Conservation (phyloP, 2,888 invertebrate genomes). For the Coelinius sp. region DNA sequence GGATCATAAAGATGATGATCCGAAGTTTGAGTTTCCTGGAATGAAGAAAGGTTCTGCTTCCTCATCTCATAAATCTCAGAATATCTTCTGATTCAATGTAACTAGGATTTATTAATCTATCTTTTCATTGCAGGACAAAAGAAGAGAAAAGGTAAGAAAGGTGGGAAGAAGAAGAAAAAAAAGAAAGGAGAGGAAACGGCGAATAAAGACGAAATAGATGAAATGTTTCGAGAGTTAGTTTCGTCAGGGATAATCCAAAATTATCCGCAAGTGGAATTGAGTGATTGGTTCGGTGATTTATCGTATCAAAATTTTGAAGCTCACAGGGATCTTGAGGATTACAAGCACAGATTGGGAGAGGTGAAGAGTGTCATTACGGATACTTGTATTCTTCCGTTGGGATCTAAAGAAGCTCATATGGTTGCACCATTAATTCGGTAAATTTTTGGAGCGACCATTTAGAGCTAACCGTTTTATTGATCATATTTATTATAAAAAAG, state of each 20-base stretch:
- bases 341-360: constrained; percentile 76
- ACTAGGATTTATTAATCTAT: too few relatives aligned
- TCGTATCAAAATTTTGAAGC: constrained; percentile 76
- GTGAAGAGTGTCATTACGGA: constrained; percentile 75
- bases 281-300: constrained; percentile 81
- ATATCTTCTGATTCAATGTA: background rate
- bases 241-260: constrained; percentile 79
- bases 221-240: constrained; percentile 82
- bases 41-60: constrained; percentile 45
- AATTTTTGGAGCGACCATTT: background rate
- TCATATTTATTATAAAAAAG: too few relatives aligned
- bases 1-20: constrained; percentile 62
- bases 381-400: constrained; percentile 76
- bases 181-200: constrained; percentile 76
- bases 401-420: constrained; percentile 62
- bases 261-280: constrained; percentile 74
- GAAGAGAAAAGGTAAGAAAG: constrained; percentile 37
- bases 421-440: constrained; percentile 58
- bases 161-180: constrained; percentile 48
- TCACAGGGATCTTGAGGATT: constrained; percentile 68
- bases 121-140: background rate
- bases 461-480: too few relatives aligned
- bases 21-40: constrained; percentile 46
- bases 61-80: background rate
- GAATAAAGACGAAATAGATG: constrained; percentile 75